Conservation (phyloP, 2,797 vertebrate genomes). For the Chiroxiphia lanceolata region DNA sequence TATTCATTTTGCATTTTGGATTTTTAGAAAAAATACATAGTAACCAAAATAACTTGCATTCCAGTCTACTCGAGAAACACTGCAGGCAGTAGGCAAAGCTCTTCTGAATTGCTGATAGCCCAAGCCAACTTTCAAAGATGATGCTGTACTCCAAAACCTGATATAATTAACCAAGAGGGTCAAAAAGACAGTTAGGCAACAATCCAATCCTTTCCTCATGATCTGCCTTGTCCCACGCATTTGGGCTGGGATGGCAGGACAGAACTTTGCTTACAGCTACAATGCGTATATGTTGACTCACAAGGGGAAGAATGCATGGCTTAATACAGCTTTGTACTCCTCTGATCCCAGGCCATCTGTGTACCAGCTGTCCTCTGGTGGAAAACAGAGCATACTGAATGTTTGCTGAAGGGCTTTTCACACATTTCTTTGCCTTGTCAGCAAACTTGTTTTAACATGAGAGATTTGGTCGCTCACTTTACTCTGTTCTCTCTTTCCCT, state of each 20-base stretch:
- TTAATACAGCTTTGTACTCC: not conserved
- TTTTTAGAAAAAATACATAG: not conserved
- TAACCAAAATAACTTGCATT: not conserved
- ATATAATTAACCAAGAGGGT: not conserved
- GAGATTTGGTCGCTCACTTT: not conserved
- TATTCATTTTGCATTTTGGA: not conserved
- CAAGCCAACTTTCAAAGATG: not conserved
- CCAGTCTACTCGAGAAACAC: not conserved
- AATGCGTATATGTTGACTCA: accelerated
- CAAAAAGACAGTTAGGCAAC: not conserved
- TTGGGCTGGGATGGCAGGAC: not conserved
- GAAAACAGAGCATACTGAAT: not conserved
- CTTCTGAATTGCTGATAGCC: not conserved
- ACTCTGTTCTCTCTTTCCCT: not conserved
- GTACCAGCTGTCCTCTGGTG: constrained; percentile 14
- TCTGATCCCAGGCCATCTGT: not conserved
- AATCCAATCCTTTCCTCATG: not conserved
- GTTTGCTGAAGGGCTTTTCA: constrained; percentile 6
- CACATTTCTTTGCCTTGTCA: constrained; percentile 42
- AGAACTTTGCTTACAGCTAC: not conserved
- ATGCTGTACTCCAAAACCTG: not conserved
- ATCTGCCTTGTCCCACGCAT: not conserved
- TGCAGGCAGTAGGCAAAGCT: not conserved
- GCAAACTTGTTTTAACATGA: constrained; percentile 25
- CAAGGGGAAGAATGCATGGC: accelerated